phyloP scores from a whole-genome alignment of 2,888 invertebrate genomes.

The Hetaerina titia region DNA sequence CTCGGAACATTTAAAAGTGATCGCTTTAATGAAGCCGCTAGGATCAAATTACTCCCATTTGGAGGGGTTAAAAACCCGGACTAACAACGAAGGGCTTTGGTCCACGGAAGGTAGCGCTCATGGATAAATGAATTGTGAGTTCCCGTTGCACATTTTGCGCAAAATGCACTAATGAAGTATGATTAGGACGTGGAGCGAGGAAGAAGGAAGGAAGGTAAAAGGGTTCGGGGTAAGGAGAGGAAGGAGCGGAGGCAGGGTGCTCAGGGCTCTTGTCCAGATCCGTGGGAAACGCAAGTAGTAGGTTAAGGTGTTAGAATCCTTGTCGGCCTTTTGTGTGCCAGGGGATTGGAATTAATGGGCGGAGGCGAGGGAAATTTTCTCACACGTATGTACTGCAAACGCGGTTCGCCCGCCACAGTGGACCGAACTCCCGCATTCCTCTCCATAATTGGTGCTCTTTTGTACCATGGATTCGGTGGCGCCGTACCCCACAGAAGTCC shows the following conservation, averaged over 20 bases:
- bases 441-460: neutral
- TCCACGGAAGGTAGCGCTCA: too few relatives aligned
- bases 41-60: too few relatives aligned
- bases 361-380: neutral
- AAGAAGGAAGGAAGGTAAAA: too few relatives aligned
- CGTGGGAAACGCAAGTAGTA: neutral
- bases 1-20: too few relatives aligned
- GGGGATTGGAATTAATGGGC: neutral
- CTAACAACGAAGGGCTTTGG: too few relatives aligned
- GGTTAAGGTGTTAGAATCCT: neutral
- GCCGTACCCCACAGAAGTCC: neutral
- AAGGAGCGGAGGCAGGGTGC: too few relatives aligned
- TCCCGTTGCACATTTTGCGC: neutral
- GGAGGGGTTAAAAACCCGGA: too few relatives aligned
- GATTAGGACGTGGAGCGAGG: neutral
- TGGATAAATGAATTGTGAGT: too few relatives aligned
- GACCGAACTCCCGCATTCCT: neutral
- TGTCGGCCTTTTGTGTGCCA: neutral
- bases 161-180: neutral
- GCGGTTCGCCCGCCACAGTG: neutral
- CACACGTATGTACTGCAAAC: neutral
- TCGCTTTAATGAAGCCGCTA: too few relatives aligned
- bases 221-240: too few relatives aligned
- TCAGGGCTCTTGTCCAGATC: neutral
- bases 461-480: neutral